Conservation (phyloP, 2,888 invertebrate species). For the Heterodera filipjevi region DNA sequence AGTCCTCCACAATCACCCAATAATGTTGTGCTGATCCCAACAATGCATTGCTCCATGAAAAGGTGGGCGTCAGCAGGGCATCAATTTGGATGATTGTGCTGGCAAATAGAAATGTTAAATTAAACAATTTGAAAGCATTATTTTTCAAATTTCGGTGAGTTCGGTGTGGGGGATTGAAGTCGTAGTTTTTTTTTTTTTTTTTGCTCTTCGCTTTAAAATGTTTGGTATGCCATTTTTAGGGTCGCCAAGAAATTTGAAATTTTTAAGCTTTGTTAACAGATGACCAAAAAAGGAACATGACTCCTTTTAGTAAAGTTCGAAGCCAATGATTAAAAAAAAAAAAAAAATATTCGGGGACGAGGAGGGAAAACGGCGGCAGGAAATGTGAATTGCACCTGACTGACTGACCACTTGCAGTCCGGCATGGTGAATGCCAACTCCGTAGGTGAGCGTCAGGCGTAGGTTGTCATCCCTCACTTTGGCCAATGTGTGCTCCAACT, state of each 20-base stretch:
- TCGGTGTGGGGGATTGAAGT: too few species aligned
- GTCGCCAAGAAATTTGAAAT: too few species aligned
- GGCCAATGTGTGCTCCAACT: slow-evolving; percentile 74
- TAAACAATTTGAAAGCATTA: too few species aligned
- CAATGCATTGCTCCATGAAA: slow-evolving; percentile 69
- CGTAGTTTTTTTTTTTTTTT: too few species aligned
- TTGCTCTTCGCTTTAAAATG: too few species aligned
- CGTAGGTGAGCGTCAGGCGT: slow-evolving; percentile 89
- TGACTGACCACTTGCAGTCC: slow-evolving; percentile 69
- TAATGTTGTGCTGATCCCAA: slow-evolving; percentile 83
- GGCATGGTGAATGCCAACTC: slow-evolving; percentile 88
- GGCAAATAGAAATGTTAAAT: too few species aligned
- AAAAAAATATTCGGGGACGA: background rate
- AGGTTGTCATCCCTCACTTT: slow-evolving; percentile 81
- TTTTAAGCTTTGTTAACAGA: too few species aligned
- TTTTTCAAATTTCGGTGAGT: too few species aligned
- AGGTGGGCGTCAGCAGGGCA: slow-evolving; percentile 71
- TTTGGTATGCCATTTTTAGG: too few species aligned
- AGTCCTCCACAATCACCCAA: slow-evolving; percentile 98
- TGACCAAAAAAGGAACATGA: too few species aligned
- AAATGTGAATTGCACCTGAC: background rate
- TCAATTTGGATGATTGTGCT: slow-evolving; percentile 66
- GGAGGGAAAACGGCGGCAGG: background rate
- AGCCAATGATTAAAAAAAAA: too few species aligned
- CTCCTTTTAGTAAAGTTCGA: too few species aligned